Percentiles rank a stretch among this genome's conserved stretches.
phyloP scores from a whole-genome alignment of 2,888 invertebrate species.

The Siphlonurus alternatus region DNA sequence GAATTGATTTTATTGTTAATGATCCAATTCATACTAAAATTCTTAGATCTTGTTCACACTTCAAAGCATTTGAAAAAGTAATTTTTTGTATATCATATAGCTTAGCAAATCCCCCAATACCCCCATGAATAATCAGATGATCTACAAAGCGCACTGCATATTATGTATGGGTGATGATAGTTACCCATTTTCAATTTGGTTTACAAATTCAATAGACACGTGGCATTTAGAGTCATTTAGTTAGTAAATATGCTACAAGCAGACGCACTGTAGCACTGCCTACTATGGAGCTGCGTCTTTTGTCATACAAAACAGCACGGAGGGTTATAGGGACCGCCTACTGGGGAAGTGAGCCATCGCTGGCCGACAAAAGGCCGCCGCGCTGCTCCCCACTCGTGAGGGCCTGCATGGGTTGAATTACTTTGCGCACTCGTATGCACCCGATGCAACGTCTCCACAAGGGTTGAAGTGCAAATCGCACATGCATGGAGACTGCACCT shows the following conservation, averaged over 20 bases:
- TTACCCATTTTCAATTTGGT: neutral
- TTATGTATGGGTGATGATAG: neutral
- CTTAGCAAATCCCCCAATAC: no score
- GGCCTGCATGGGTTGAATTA: neutral
- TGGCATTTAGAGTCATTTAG: neutral
- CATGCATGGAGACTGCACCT: no score
- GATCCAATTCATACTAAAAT: no score
- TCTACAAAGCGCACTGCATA: neutral
- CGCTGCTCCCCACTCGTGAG: neutral
- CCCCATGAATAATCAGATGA: neutral
- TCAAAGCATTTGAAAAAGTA: no score
- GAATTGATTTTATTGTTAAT: no score
- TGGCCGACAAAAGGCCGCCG: neutral
- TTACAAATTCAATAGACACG: neutral
- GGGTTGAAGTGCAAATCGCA: no score
- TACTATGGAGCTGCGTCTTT: neutral
- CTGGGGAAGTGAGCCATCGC: neutral
- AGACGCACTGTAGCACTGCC: neutral
- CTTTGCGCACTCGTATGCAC: neutral
- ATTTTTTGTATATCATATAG: no score
- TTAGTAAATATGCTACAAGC: neutral
- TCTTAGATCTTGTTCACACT: no score
- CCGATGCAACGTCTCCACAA: no score
- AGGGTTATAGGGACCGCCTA: neutral
- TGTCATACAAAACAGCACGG: neutral